Evolutionary conservation across 1,140 invertebrate species (phyloP).

Genomic region (Kradibia gibbosae): DNA sequence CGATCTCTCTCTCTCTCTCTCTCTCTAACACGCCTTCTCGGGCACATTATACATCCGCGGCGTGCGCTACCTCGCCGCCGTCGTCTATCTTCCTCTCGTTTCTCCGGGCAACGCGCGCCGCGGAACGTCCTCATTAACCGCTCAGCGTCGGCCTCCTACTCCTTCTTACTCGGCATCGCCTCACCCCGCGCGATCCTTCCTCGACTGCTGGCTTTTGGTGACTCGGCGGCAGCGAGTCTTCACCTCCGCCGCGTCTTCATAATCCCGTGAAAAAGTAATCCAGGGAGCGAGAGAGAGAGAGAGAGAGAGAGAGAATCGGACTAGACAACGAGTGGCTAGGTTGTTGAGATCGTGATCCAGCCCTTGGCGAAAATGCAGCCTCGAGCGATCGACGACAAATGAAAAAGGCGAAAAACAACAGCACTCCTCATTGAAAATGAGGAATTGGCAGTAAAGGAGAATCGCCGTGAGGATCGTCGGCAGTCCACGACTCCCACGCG

Average conservation of each 20-base stretch:
- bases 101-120: slow-evolving; percentile 33
- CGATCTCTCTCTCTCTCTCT: slow-evolving; percentile 38
- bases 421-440: background rate
- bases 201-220: background rate
- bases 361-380: background rate
- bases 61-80: background rate
- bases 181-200: background rate
- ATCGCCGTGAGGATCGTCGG: background rate
- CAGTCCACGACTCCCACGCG: no score
- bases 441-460: background rate
- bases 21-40: background rate
- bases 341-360: slow-evolving; percentile 36
- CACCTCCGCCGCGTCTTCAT: slow-evolving; percentile 24
- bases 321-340: slow-evolving; percentile 34
- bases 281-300: slow-evolving; percentile 43
- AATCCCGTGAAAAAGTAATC: slow-evolving; percentile 33
- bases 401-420: background rate
- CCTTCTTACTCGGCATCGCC: slow-evolving; percentile 2
- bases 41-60: slow-evolving; percentile 11
- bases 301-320: slow-evolving; percentile 33
- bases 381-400: slow-evolving; percentile 50
- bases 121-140: slow-evolving; percentile 46
- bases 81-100: slow-evolving; percentile 40
- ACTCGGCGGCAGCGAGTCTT: background rate
- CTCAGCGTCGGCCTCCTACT: background rate